phyloP scores from a whole-genome alignment of 1,140 invertebrate genomes.

The Homalodisca vitripennis region DNA sequence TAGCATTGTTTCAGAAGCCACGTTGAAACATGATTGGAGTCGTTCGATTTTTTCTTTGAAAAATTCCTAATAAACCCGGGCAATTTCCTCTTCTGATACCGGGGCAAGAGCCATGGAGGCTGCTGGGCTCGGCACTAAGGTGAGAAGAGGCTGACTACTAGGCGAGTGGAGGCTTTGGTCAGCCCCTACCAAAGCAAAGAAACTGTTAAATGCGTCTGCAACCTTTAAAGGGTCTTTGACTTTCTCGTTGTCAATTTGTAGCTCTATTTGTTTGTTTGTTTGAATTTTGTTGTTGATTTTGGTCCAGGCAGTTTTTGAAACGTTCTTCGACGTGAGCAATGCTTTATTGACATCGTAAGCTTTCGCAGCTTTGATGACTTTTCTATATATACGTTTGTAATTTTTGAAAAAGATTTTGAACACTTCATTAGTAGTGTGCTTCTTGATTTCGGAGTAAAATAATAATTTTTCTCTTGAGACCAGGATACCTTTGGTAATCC shows the following conservation, averaged over 20 bases:
- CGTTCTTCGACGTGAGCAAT: neutral
- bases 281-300: neutral
- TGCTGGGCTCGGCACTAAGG: neutral
- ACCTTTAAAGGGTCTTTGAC: neutral
- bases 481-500: neutral
- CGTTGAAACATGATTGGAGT: neutral
- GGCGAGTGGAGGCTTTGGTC: neutral
- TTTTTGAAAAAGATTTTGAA: conserved; percentile 3
- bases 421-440: neutral
- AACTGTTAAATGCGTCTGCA: neutral
- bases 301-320: conserved; percentile 2
- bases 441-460: neutral
- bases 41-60: neutral
- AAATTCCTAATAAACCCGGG: neutral
- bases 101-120: neutral
- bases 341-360: conserved; percentile 1
- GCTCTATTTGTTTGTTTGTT: neutral
- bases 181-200: neutral
- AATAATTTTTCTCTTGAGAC: neutral
- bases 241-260: neutral
- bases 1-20: neutral
- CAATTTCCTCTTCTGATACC: neutral
- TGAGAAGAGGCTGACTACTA: neutral
- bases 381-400: neutral
- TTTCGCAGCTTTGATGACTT: neutral